These are phyloP conservation scores for Pelecanoides urinatrix DNA, from an alignment of 2,113 vertebrate species.

Conservation along the genomic window DNA sequence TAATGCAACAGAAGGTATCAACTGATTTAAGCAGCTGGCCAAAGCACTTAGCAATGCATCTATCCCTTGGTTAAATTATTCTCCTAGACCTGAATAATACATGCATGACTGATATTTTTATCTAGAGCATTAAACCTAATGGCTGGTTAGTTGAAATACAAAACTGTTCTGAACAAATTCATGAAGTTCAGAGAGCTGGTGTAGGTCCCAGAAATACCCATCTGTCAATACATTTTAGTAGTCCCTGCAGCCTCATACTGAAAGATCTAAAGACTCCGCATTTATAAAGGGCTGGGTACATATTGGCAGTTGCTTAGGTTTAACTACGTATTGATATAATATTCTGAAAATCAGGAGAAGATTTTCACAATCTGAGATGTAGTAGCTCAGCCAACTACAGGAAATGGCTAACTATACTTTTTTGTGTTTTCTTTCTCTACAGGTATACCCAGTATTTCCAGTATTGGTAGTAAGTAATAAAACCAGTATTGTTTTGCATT, in stretches of 20 bases:
- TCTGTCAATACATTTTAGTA: slow-evolving; percentile 16
- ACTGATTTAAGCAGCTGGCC: slow-evolving; percentile 74
- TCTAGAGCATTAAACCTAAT: slow-evolving; percentile 18
- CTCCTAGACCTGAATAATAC: neutral
- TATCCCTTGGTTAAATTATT: neutral
- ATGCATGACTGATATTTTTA: slow-evolving; percentile 31
- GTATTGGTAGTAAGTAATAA: slow-evolving; percentile 97
- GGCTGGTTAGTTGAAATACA: slow-evolving; percentile 29
- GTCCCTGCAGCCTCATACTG: neutral
- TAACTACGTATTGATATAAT: neutral
- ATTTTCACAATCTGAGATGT: neutral
- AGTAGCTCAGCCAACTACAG: neutral
- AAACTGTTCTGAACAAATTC: slow-evolving; percentile 18
- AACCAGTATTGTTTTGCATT: slow-evolving; percentile 81
- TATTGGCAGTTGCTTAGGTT: neutral
- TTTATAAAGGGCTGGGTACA: neutral
- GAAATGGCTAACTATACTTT: slow-evolving; percentile 43
- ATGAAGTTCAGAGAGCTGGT: slow-evolving; percentile 27
- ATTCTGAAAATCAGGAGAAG: neutral
- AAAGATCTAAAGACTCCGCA: neutral
- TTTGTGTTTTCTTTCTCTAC: slow-evolving; percentile 72
- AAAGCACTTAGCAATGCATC: slow-evolving; percentile 58
- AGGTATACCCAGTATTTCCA: slow-evolving; percentile 96
- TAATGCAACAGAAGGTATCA: slow-evolving; percentile 79
- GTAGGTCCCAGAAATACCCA: neutral